Conservation (phyloP, 2,888 invertebrate genomes). For the Onchidella celtica region DNA sequence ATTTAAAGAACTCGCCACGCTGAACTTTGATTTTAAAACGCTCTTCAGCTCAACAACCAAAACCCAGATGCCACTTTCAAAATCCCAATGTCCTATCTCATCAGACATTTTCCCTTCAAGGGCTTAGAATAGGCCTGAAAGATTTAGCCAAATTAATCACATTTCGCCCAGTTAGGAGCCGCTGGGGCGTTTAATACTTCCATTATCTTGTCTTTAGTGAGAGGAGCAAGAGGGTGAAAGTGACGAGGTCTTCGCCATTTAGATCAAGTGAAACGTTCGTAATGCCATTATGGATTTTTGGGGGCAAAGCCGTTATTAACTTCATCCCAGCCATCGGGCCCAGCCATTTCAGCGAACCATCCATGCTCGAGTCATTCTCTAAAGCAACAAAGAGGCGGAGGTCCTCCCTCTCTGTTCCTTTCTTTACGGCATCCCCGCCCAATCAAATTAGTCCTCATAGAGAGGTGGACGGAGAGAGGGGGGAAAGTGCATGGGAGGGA, state of each 20-base stretch:
- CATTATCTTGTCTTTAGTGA: slow-evolving; percentile 26
- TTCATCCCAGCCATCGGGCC: slow-evolving; percentile 49
- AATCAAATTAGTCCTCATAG: slow-evolving; percentile 21
- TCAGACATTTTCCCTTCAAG: slow-evolving; percentile 1
- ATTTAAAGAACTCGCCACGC: no score
- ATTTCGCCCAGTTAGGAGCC: slow-evolving; percentile 39
- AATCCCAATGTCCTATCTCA: neutral
- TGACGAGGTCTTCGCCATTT: slow-evolving; percentile 34
- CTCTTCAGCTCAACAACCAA: no score
- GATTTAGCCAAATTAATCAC: slow-evolving; percentile 47
- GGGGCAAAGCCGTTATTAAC: slow-evolving; percentile 46
- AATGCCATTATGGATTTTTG: slow-evolving; percentile 52
- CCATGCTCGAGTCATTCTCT: neutral
- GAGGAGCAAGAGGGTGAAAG: slow-evolving; percentile 28
- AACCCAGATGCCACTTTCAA: slow-evolving; percentile 24
- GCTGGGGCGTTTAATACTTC: slow-evolving; percentile 31
- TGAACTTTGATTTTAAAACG: no score
- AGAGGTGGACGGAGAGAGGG: neutral
- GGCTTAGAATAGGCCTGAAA: slow-evolving; percentile 25
- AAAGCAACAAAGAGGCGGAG: slow-evolving; percentile 22
- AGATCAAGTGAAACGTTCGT: slow-evolving; percentile 52
- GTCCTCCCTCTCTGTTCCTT: neutral
- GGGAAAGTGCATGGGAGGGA: neutral
- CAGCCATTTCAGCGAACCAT: slow-evolving; percentile 22
- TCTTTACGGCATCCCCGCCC: slow-evolving; percentile 16